These are phyloP conservation scores for Apodemus sylvaticus DNA, from an alignment of 2,113 vertebrate species.

Conservation along the genomic window DNA sequence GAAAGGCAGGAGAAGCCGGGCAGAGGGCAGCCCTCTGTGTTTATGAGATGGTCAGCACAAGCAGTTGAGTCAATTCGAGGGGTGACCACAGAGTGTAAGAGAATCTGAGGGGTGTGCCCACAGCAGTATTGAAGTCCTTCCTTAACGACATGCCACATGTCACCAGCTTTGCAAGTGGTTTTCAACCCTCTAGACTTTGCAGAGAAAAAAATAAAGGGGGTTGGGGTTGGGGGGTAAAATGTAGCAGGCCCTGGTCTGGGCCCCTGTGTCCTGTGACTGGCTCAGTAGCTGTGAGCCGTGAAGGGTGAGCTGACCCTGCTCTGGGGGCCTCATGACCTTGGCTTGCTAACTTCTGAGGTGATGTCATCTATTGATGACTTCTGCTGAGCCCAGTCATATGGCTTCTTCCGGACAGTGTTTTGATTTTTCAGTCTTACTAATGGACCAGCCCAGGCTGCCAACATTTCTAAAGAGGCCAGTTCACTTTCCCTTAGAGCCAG, in stretches of 20 bases:
- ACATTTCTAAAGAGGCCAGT: slow-evolving; percentile 61
- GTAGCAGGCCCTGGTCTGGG: not conserved
- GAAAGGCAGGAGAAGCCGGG: not conserved
- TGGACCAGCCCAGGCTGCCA: slow-evolving; percentile 69
- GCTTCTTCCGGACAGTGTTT: slow-evolving; percentile 76
- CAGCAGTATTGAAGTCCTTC: not conserved
- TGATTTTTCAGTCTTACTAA: slow-evolving; percentile 70
- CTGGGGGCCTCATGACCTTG: slow-evolving; percentile 51
- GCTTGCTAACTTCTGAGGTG: slow-evolving; percentile 69
- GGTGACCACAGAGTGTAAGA: not conserved
- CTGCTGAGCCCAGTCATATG: slow-evolving; percentile 58
- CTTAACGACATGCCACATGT: not conserved
- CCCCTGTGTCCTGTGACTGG: not conserved
- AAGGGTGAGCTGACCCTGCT: slow-evolving; percentile 22
- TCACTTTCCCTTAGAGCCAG: slow-evolving; percentile 54
- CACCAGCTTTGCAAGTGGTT: not conserved
- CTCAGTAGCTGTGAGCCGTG: not conserved
- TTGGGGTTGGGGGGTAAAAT: not conserved
- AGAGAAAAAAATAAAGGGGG: not conserved
- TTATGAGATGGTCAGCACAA: not conserved
- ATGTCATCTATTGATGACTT: slow-evolving; percentile 71
- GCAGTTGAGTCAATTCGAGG: not conserved
- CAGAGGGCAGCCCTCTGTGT: not conserved
- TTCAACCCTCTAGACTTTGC: not conserved
- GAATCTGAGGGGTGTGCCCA: not conserved